Conservation (phyloP, 2,113 vertebrate genomes). For the Ctenodactylus gundi region DNA sequence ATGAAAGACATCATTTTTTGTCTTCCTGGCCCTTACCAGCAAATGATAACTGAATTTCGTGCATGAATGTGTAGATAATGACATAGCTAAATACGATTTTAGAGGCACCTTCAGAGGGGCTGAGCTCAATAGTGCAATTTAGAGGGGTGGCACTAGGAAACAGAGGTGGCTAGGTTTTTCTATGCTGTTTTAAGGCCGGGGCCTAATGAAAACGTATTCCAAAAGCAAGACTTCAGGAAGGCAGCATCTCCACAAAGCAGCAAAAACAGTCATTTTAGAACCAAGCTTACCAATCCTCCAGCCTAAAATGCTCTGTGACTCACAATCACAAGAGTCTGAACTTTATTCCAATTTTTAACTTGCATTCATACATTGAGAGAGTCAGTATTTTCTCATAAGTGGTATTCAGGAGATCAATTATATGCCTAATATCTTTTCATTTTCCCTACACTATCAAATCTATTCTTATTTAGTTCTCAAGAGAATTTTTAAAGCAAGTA, state of each 20-base stretch:
- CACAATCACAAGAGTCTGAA: slow-evolving; percentile 28
- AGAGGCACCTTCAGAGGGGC: not conserved
- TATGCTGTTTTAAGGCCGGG: not conserved
- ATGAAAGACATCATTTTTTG: not conserved
- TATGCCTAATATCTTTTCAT: slow-evolving; percentile 47
- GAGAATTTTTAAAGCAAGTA: slow-evolving; percentile 61
- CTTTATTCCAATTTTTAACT: slow-evolving; percentile 47
- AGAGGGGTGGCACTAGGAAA: too few relatives aligned
- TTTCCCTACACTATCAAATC: slow-evolving; percentile 16
- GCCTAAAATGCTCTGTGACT: slow-evolving; percentile 34
- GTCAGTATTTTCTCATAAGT: not conserved
- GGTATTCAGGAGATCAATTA: slow-evolving; percentile 54
- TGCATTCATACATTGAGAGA: slow-evolving; percentile 13
- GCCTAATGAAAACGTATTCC: not conserved
- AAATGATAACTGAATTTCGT: not conserved
- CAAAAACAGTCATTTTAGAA: not conserved
- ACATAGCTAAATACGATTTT: not conserved
- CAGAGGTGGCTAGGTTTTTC: not conserved
- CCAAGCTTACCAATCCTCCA: not conserved
- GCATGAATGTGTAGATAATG: not conserved
- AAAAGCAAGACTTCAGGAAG: not conserved
- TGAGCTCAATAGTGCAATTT: not conserved
- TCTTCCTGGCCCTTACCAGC: not conserved
- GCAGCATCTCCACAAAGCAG: not conserved
- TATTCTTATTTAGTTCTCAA: slow-evolving; percentile 58